Percentiles rank a stretch among this genome's conserved stretches.
Evolutionary conservation across 1,140 invertebrate genomes (phyloP).

Genomic region (Pollicipes pollicipes): DNA sequence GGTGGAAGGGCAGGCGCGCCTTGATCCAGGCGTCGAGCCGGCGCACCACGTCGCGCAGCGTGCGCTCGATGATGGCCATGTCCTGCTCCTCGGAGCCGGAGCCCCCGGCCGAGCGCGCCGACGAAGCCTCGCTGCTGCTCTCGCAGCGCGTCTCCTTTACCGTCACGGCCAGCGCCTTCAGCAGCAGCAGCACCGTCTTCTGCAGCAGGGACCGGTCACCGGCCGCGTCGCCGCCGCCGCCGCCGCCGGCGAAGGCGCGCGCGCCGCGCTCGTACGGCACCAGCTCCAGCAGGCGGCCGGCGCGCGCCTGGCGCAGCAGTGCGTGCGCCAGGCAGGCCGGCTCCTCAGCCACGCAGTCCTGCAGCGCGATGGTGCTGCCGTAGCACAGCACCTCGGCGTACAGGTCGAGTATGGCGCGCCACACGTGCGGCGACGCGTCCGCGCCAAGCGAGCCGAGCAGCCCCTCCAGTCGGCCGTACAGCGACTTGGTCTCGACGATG

Average conservation of each 20-base stretch:
- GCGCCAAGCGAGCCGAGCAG: too few species aligned
- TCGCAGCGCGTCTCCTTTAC: slow-evolving; percentile 73
- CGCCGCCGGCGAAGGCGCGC: slow-evolving; percentile 11
- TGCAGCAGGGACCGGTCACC: slow-evolving; percentile 50
- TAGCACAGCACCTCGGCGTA: slow-evolving; percentile 79
- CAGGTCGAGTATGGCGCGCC: slow-evolving; percentile 59
- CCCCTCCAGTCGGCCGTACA: too few species aligned
- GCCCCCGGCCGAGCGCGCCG: not conserved
- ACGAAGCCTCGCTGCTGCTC: slow-evolving; percentile 26
- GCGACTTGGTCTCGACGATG: not conserved
- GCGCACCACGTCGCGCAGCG: slow-evolving; percentile 39
- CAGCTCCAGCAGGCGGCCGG: slow-evolving; percentile 52
- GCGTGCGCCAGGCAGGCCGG: slow-evolving; percentile 65
- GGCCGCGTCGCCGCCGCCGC: slow-evolving; percentile 10
- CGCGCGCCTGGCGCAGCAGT: slow-evolving; percentile 64
- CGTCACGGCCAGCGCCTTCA: slow-evolving; percentile 73
- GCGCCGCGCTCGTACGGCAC: slow-evolving; percentile 34
- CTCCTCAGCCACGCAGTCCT: slow-evolving; percentile 66
- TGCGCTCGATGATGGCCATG: slow-evolving; percentile 67
- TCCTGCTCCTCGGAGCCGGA: slow-evolving; percentile 48
- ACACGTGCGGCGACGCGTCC: slow-evolving; percentile 30
- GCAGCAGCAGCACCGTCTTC: slow-evolving; percentile 60
- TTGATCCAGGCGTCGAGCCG: slow-evolving; percentile 67
- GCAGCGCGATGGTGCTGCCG: slow-evolving; percentile 65
- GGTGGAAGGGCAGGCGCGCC: slow-evolving; percentile 59